These are phyloP conservation scores for Clusia tigrina DNA, from an alignment of 2,888 invertebrate genomes.

Conservation along the genomic window DNA sequence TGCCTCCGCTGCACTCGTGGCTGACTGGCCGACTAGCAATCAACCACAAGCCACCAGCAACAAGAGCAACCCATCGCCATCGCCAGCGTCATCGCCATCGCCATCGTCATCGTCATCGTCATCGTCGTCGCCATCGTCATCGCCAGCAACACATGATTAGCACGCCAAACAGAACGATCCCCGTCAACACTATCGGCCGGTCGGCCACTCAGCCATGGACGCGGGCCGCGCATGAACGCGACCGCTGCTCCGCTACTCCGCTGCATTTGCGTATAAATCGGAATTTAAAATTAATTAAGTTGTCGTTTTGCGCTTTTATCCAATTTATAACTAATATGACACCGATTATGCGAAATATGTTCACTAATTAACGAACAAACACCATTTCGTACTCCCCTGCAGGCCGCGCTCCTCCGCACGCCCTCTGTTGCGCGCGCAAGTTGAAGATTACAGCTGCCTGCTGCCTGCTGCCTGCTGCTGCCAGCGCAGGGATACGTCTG, in stretches of 20 bases:
- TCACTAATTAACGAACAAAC: conserved; percentile 65
- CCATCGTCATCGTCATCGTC: background rate
- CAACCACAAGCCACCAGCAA: too few relatives aligned
- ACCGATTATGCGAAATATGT: conserved; percentile 65
- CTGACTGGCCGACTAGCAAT: too few relatives aligned
- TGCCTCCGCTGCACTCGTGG: background rate
- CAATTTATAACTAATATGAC: conserved; percentile 65
- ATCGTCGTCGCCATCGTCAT: background rate
- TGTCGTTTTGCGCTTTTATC: conserved; percentile 64
- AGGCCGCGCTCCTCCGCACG: background rate
- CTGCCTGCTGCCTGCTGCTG: background rate
- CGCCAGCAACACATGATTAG: conserved; percentile 34
- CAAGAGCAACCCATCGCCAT: too few relatives aligned
- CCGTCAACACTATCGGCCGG: background rate
- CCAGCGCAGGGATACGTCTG: background rate
- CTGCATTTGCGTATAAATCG: conserved; percentile 49
- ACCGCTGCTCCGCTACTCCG: background rate
- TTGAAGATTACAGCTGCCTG: conserved; percentile 20
- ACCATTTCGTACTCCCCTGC: conserved; percentile 42
- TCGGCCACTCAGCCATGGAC: background rate
- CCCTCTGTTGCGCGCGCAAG: conserved; percentile 9
- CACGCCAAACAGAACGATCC: conserved; percentile 13
- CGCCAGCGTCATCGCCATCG: background rate
- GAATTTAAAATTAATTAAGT: conserved; percentile 64
- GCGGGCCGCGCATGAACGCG: too few relatives aligned